Percentiles rank a stretch among this genome's conserved stretches.
These are phyloP conservation scores for Electrona antarctica DNA, from an alignment of 2,113 vertebrate genomes.

Conservation along the genomic window DNA sequence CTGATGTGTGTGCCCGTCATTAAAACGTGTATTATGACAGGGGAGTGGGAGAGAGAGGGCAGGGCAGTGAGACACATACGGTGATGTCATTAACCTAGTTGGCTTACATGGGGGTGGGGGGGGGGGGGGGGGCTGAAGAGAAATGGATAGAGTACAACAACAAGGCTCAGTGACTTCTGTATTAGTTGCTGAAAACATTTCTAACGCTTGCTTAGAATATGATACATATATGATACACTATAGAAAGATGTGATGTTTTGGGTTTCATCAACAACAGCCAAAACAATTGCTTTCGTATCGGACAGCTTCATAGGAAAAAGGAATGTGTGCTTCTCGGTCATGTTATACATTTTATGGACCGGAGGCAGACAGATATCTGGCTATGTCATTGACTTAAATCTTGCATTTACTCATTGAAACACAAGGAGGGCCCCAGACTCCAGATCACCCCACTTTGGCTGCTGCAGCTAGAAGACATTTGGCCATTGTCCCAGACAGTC, in stretches of 20 bases:
- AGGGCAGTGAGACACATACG: neutral
- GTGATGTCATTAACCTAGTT: constrained; percentile 46
- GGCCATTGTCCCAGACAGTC: constrained; percentile 40
- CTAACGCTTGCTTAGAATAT: neutral
- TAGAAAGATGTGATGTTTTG: neutral
- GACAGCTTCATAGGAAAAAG: neutral
- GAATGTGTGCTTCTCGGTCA: neutral
- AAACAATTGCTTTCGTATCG: neutral
- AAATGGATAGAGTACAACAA: neutral
- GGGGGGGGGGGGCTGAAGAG: constrained; percentile 17
- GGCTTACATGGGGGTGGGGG: constrained; percentile 30
- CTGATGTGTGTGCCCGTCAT: constrained; percentile 58
- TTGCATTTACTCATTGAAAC: constrained; percentile 2
- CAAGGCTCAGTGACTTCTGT: neutral
- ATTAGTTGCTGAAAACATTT: neutral
- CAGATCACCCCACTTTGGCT: neutral
- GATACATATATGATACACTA: no score
- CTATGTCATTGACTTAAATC: constrained; percentile 18
- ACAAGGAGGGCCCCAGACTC: constrained; percentile 10
- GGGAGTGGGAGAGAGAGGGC: constrained; percentile 35
- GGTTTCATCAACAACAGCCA: neutral
- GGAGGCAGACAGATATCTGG: neutral
- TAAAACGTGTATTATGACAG: constrained; percentile 55
- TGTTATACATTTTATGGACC: neutral
- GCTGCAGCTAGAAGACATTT: constrained; percentile 38